Base-by-base conservation (phyloP, 2,113 vertebrate genomes). In the Acanthisitta chloris region DNA sequence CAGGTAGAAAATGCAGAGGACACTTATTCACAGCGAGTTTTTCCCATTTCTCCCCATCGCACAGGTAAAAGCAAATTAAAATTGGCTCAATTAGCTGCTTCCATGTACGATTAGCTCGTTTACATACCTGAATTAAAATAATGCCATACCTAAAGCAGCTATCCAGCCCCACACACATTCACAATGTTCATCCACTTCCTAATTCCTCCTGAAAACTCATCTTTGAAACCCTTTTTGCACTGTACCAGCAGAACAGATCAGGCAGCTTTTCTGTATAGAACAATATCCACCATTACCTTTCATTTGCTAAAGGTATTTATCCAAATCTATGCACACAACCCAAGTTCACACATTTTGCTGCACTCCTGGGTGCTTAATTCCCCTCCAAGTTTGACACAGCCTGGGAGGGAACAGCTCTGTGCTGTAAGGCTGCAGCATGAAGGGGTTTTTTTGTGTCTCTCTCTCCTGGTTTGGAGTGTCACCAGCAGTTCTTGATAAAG, bases 371-470 rank as follows among this genome's bases (percentile, higher is more conserved):
- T 91, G 85, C 58, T 95, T 81, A 66, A 82, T 97, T 92, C 89
- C 55, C 91, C 72, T 20, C 38, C n/a, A 73, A 92, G 92, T 5
- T 33, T 31, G 82, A 40, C 45, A 62, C 1, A 33, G 78, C 16
- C 85, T 80, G 94, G 67, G 89, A 86, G 83, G 80, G 48, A 70
- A 93, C 85, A 74, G 95, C 90, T 78, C 48, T 18, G 73, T 29
- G 84, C 84, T 61, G 91, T 62, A 96, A 96, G 94, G 8, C 55
- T 94, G 92, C 78, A 95, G 95, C 88, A 97, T 97, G 94, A 97
- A 97, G 82, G 88, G 72, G 70, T 67, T 86, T 92, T 90, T 78
- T 69, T 93, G 91, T 54, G 45, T n/a, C n/a, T n/a, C n/a, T n/a
- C n/a, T n/a, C 80, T 65, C 70, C 49, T 77, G 86, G 90, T 62